Evolutionary conservation across 2,888 invertebrate genomes (phyloP), one percentile per base, ranked within the genome.

Genomic region (Lasioglossum morio): DNA sequence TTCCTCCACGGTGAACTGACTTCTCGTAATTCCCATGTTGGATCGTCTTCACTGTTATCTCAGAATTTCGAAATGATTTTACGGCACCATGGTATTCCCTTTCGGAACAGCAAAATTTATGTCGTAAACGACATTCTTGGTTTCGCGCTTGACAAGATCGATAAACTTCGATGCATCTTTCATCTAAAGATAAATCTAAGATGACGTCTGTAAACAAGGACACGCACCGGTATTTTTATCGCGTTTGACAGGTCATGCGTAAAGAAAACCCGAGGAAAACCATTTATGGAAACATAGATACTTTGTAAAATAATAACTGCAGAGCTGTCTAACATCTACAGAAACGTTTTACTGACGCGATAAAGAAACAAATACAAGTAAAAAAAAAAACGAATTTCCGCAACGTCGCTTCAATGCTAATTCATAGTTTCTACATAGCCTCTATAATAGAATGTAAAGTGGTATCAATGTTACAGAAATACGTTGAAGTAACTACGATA

Each of bases 1-100:
- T 95, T 98, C 98, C 94, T 98, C 98, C 92, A 98, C 98, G 2
- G 97, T 97, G 95, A 98, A 98, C 93, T 98, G 98, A 95, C 98
- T 98, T 94, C 97, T 97, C 48, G 97, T 97, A 93, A 98, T 98
- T 40, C 98, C 98, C 98, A 98, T 98, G 89, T 95, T 80, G 43
- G 30, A 30, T 27, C 4, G 46, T 19, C 12, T 34, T 10, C 4
- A 16, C 16, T 75, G 43, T n/a, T n/a, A n/a, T 5, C 53, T 63
- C 30, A 34, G 0, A 40, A 40, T n/a, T 53, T n/a, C 34, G 19
- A 73, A 37, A 46, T 37, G 57, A 27, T 46, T 70, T 77, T 14
- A 74, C 30, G 27, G 40, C 34, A 70, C 48, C 23, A 19, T 40
- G 4, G 23, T 70, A 70, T 63, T 48, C 46, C 57, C 43, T 53